Conservation (phyloP, 2,888 invertebrate genomes). For the Orchestes rusci region DNA sequence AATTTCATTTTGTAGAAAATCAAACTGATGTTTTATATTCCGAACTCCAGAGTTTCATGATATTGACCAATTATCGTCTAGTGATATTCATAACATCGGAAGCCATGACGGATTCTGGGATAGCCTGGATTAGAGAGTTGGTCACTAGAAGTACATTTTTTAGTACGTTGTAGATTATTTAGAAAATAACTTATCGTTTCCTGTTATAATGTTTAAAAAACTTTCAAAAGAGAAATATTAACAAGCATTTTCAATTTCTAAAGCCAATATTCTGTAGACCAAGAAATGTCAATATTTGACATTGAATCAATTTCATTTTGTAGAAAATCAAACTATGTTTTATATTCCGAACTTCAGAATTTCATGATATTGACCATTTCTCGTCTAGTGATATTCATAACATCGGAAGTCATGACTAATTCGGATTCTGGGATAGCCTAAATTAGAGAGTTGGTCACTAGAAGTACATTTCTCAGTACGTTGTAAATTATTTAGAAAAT, state of each 20-base stretch:
- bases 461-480: too few species aligned
- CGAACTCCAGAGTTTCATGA: not conserved
- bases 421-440: not conserved
- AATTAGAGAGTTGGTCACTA: too few species aligned
- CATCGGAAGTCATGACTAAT: conserved; percentile 1
- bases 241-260: too few species aligned
- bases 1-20: not conserved
- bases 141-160: too few species aligned
- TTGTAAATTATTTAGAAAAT: too few species aligned
- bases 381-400: not conserved
- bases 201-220: too few species aligned
- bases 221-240: too few species aligned
- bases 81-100: not conserved
- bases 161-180: too few species aligned
- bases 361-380: conserved; percentile 1
- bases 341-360: not conserved
- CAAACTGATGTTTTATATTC: not conserved
- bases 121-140: too few species aligned
- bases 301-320: not conserved
- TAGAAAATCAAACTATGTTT: not conserved
- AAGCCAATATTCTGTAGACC: too few species aligned
- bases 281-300: not conserved
- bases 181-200: too few species aligned
- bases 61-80: not conserved
- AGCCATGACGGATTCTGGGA: not conserved